phyloP scores from a whole-genome alignment of 2,888 invertebrate genomes.

The Euclidia mi region DNA sequence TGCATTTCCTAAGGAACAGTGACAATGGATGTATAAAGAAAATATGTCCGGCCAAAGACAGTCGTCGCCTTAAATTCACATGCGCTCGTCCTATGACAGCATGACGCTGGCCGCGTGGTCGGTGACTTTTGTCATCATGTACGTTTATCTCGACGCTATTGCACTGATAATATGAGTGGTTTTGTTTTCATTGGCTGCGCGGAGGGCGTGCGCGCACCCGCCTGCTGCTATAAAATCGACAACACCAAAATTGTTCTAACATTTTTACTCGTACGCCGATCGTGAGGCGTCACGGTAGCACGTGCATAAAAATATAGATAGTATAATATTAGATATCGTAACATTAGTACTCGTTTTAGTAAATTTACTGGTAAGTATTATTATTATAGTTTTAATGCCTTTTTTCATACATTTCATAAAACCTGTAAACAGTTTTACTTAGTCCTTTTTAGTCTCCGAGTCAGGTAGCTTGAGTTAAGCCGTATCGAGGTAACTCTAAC shows the following conservation, averaged over 20 bases:
- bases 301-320: slow-evolving; percentile 41
- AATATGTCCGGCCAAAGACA: slow-evolving; percentile 11
- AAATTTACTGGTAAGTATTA: slow-evolving; percentile 46
- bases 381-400: slow-evolving; percentile 7
- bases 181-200: slow-evolving; percentile 78
- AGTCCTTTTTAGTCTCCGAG: no score
- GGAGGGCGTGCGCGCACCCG: slow-evolving; percentile 82
- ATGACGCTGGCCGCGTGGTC: slow-evolving; percentile 74
- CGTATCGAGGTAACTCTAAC: slow-evolving; percentile 1
- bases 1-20: slow-evolving; percentile 1
- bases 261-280: slow-evolving; percentile 61
- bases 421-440: no score
- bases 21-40: neutral
- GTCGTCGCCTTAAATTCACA: slow-evolving; percentile 76
- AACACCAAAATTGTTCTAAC: slow-evolving; percentile 55
- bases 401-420: neutral
- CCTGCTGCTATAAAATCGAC: slow-evolving; percentile 75
- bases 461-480: neutral
- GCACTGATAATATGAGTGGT: slow-evolving; percentile 60
- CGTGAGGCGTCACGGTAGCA: slow-evolving; percentile 61
- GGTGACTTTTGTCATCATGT: slow-evolving; percentile 69
- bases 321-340: slow-evolving; percentile 33
- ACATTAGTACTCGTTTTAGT: slow-evolving; percentile 28
- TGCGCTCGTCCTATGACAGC: slow-evolving; percentile 75
- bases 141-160: slow-evolving; percentile 61